These are phyloP conservation scores for Hymenochirus boettgeri DNA, from an alignment of 2,113 vertebrate species.

Conservation along the genomic window DNA sequence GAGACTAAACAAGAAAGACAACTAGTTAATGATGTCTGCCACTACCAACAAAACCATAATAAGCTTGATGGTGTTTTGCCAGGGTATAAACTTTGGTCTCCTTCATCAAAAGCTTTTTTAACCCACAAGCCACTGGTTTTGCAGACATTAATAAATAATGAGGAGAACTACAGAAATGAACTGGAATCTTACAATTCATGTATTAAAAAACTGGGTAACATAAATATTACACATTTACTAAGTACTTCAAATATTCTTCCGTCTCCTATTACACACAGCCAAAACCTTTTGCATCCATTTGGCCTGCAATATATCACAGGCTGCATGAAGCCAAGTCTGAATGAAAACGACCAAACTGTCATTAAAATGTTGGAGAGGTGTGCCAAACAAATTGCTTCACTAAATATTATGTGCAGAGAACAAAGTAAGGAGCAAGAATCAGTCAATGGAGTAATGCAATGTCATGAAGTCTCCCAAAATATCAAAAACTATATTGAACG, in stretches of 20 bases:
- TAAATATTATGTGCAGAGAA: slow-evolving; percentile 56
- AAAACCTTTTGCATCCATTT: slow-evolving; percentile 43
- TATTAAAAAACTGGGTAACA: slow-evolving; percentile 54
- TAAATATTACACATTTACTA: slow-evolving; percentile 46
- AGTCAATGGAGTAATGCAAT: background rate
- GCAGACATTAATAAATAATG: background rate
- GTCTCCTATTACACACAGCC: slow-evolving; percentile 42
- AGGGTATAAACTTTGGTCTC: background rate
- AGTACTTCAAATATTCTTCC: slow-evolving; percentile 39
- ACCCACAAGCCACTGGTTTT: background rate
- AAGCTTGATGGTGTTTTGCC: background rate
- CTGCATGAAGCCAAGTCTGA: slow-evolving; percentile 47
- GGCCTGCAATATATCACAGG: slow-evolving; percentile 42
- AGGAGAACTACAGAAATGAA: slow-evolving; percentile 52
- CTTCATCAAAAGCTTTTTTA: background rate
- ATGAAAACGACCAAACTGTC: slow-evolving; percentile 49
- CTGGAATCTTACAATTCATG: slow-evolving; percentile 62
- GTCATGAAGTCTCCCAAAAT: slow-evolving; percentile 4
- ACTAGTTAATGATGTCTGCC: background rate
- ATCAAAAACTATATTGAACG: background rate
- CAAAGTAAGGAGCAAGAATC: slow-evolving; percentile 6
- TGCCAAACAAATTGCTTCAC: slow-evolving; percentile 59
- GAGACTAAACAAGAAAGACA: background rate
- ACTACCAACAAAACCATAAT: background rate
- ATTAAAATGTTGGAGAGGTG: slow-evolving; percentile 59